Evolutionary conservation across 2,888 invertebrate genomes (phyloP), one percentile per base, ranked within the genome.

Genomic region (Chromoteleia sp.): DNA sequence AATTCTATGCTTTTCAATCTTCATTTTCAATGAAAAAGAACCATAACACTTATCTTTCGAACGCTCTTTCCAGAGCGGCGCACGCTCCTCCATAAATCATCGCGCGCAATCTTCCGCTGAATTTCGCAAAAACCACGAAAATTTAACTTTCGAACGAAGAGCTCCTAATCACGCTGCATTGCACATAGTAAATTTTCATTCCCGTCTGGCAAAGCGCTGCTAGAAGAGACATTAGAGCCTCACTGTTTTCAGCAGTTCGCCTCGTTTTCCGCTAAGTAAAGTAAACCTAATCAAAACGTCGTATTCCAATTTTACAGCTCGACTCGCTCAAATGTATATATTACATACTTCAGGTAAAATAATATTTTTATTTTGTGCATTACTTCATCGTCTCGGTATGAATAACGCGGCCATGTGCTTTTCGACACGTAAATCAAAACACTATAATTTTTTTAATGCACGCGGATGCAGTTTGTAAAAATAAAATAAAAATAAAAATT

Each of bases 1-100:
- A 73, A 63, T 54, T 74, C 56, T 45, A 63, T 45, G 59, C 52
- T 61, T 36, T 56, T 54, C 74, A 56, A 74, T 74, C 54, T 74
- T 65, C 43, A 63, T 74, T 73, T 54, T 63, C 45, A 36, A 63
- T 56, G 56, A 17, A 56, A 65, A 43, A 36, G 61, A 45, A 48
- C 14, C 25, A 43, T 25, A 71, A 54, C 48, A 48, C 48, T 58
- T 50, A 65, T 65, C 48, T 45, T 3, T 12, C 12, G 17, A 48
- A 21, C 45, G n/a, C 43, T 58, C n/a, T 56, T 70, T 39, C 19
- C 25, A 15, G 17, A 7, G 19, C 43, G 2, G 7, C 10, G 56
- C 48, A 21, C 41, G 6, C 10, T 3, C 19, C 21, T 17, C 29
- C 41, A 59, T 71, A 50, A 59, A 71, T 71, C 63, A 61, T 56